Base-by-base conservation (phyloP, 2,113 vertebrate genomes). In the Mixornis gularis region DNA sequence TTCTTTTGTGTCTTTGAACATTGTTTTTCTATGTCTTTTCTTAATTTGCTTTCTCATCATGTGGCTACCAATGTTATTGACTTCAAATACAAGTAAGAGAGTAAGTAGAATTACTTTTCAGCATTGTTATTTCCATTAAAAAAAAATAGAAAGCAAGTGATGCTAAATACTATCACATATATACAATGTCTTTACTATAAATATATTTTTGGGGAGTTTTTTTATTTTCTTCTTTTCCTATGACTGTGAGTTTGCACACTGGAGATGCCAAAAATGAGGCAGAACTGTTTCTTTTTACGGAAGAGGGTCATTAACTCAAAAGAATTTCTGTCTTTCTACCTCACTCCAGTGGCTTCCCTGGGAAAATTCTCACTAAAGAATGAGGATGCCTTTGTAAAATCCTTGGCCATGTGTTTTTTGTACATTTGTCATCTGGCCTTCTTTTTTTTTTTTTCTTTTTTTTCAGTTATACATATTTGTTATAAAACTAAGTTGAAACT, bases 401-500 rank as follows among this genome's bases (percentile, higher is more conserved):
- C 41, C 18, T 43, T 95, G 60, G 79, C 74, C 81, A 58, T 92
- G 56, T 95, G 89, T 89, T 95, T 79, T 85, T 41, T 92, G 74
- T 92, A 74, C 41, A 17, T 68, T 85, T 95, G 52, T 92, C 89
- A 87, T 91, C 66, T 95, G 70, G 46, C 10, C 10, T 72, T 64
- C 62, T 72, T 12, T 6, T 40, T 73, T 36, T 30, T 16, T 30
- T 38, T 36, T 32, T 13, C 2, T 8, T 55, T n/a, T n/a, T 30
- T n/a, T 55, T 32, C 10, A 34, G 27, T 87, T 89, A 68, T 41
- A 49, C 12, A 26, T 85, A 79, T 84, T 81, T 87, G 18, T 29
- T 87, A 49, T 85, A 89, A 94, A 93, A 93, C 19, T 22, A 72
- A 83, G 41, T 80, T 92, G 90, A 94, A 89, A 32, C 38, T 91